A percentile compares a stretch with the other conserved stretches of the same genome.
These are phyloP conservation scores for Holacanthus passer DNA, from an alignment of 2,113 vertebrate genomes.

Conservation along the genomic window DNA sequence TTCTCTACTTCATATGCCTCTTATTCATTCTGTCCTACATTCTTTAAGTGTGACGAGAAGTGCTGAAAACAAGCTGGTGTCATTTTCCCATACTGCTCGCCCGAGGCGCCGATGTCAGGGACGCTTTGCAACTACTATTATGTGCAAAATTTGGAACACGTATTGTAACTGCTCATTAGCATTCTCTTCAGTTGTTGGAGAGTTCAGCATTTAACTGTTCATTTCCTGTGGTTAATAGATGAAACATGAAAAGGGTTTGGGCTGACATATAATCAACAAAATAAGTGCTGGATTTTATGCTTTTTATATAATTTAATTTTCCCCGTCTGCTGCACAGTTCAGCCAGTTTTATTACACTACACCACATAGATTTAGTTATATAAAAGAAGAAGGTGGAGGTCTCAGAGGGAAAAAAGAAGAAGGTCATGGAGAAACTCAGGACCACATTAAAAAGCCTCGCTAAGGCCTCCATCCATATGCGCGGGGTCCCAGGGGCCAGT, in stretches of 20 bases:
- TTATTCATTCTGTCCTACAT: conserved; percentile 45
- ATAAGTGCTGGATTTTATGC: background rate
- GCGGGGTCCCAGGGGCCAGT: conserved; percentile 20
- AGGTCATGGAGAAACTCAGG: conserved; percentile 44
- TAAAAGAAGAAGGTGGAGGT: conserved; percentile 14
- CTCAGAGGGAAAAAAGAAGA: conserved; percentile 41
- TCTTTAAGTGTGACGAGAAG: conserved; percentile 39
- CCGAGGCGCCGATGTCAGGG: conserved; percentile 22
- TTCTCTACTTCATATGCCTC: conserved; percentile 32
- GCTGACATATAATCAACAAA: background rate
- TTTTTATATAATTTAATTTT: background rate
- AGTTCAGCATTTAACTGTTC: background rate
- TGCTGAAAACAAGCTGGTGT: conserved; percentile 34
- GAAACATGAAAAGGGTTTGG: background rate
- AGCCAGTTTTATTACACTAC: background rate
- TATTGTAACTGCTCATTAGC: conserved; percentile 2
- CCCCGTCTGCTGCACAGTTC: background rate
- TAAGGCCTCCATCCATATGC: conserved; percentile 30
- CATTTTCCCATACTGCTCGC: background rate
- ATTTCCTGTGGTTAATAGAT: conserved; percentile 21
- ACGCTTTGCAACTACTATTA: conserved; percentile 31
- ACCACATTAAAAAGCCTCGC: conserved; percentile 37
- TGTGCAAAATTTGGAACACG: conserved; percentile 18
- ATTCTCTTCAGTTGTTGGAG: background rate
- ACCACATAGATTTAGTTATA: conserved; percentile 22